Evolutionary conservation across 2,113 vertebrate species (phyloP).

Genomic region (Cynocephalus volans): DNA sequence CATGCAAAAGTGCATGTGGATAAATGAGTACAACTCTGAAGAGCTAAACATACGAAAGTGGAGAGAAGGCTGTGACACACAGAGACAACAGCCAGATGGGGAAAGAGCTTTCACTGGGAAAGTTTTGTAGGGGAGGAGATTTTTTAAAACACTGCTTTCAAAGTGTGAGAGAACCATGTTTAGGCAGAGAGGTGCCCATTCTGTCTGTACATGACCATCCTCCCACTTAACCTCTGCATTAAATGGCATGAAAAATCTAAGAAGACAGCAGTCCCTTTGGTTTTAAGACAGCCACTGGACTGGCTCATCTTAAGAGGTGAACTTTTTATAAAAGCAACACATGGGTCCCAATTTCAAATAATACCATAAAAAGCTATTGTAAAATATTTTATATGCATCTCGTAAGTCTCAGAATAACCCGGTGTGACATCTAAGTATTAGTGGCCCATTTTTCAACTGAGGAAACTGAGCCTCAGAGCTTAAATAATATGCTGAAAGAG

Average conservation of each 20-base stretch:
- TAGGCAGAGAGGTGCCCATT: background rate
- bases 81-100: background rate
- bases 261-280: background rate
- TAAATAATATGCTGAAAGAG: background rate
- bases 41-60: background rate
- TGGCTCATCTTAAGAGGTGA: background rate
- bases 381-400: background rate
- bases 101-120: background rate
- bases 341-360: background rate
- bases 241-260: background rate
- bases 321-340: background rate
- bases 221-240: background rate
- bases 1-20: background rate
- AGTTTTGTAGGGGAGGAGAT: background rate
- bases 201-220: too few relatives aligned
- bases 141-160: background rate
- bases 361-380: background rate
- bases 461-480: constrained; percentile 13
- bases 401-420: background rate
- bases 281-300: background rate
- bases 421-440: background rate
- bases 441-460: constrained; percentile 25
- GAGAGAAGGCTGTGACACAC: background rate
- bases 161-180: background rate
- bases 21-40: background rate